A percentile compares a stretch with the other conserved stretches of the same genome.
phyloP scores from a whole-genome alignment of 2,113 vertebrate species.

The Sinocyclocheilus rhinocerous region DNA sequence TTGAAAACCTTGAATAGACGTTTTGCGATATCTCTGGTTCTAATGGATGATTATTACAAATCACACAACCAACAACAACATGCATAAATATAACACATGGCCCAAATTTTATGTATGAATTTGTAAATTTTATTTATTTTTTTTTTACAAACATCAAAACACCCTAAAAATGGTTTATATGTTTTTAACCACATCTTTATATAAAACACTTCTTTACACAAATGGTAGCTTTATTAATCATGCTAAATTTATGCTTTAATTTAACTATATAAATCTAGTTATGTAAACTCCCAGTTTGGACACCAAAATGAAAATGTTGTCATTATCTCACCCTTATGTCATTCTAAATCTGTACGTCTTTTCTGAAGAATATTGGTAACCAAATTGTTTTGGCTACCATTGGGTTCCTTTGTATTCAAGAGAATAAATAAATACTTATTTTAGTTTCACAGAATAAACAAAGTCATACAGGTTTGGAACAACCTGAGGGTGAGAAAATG shows the following conservation, averaged over 20 bases:
- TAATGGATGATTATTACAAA: neutral
- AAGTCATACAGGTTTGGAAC: neutral
- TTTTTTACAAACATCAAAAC: neutral
- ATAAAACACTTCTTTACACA: neutral
- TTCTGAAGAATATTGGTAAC: too few relatives aligned
- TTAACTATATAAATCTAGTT: neutral
- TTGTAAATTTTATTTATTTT: neutral
- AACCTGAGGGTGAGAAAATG: neutral
- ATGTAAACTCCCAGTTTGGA: neutral
- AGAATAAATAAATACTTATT: neutral
- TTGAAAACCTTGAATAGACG: neutral
- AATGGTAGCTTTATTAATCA: neutral
- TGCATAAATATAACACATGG: neutral
- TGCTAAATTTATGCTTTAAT: neutral
- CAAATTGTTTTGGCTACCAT: too few relatives aligned
- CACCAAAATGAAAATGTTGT: too few relatives aligned
- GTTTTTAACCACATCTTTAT: neutral
- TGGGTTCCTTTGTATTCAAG: too few relatives aligned
- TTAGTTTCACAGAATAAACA: neutral
- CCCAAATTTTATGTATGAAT: neutral
- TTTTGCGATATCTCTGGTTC: neutral
- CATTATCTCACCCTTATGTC: too few relatives aligned
- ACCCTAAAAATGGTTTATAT: neutral
- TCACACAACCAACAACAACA: neutral
- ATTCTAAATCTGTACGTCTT: too few relatives aligned